Base-by-base conservation (phyloP, 2,113 vertebrate genomes). In the Tiliqua scincoides region DNA sequence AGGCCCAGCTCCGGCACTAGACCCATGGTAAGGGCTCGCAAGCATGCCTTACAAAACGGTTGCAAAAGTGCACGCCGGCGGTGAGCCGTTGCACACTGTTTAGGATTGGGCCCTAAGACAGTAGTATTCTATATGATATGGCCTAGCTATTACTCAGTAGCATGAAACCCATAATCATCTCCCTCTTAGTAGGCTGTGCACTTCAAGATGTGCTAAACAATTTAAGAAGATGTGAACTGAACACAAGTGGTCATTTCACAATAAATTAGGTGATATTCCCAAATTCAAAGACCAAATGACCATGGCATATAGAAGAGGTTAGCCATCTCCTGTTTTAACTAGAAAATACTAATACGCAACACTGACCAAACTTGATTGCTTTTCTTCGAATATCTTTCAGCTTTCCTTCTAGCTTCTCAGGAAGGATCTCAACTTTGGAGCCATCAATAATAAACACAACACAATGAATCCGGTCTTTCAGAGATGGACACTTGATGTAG, bases 401-500 rank as follows among this genome's bases (percentile, higher is more conserved):
- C 83, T 96, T 97, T 30, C 87, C 87, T 32, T 93, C 37, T 85
- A 97, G 93, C 32, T 95, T 87, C 6, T 87, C 76, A 11, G 92
- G 88, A 30, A 97, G 90, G 3, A 91, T 83, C 3, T 91, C 84
- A 30, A 93, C 35, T 82, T 94, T 96, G 88, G 91, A 88, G 68
- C 90, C 85, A 79, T 93, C 89, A 52, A 95, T 79, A 68, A 95
- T 88, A 84, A 89, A 93, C 15, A 61, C 91, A 85, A 95, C 91
- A 85, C 95, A 94, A 70, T 94, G 91, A 82, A 95, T 92, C 59
- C 79, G 87, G 63, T 94, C 93, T 78, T 90, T 89, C 52, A 92
- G 43, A 67, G 82, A 63, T 4, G 86, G 82, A 30, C 37, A 75
- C 1, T 37, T 43, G 37, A 87, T 27, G 32, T 59, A 92, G 17